Evolutionary conservation across 2,797 vertebrate species (phyloP), one percentile per base, ranked within the genome.

Genomic region (Chiloscyllium punctatum): DNA sequence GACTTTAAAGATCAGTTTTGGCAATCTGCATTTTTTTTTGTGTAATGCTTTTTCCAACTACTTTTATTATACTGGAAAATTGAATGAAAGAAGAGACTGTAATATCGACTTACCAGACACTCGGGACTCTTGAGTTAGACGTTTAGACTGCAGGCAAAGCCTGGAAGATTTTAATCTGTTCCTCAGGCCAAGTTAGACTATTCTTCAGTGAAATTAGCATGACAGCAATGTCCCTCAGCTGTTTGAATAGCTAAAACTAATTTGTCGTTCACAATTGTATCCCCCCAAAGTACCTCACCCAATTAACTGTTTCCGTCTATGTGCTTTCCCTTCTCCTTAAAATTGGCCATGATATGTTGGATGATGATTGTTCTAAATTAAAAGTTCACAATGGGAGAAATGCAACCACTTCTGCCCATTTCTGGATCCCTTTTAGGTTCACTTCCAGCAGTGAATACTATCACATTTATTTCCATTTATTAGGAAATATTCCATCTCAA

Each of bases 1-100:
- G 71, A 77, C 30, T 48, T 77, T 53, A 77, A 95, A 74, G 69
- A 53, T 95, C 37, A 77, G 48, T 53, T 95, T 95, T 77, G 27
- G 94, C 94, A 77, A 92, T 92, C 90, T 92, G 90, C 66, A 92
- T 69, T 69, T 92, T 69, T 92, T 92, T 92, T 92, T 69, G 23
- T 69, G 33, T 15, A 77, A 7, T 72, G 71, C 18, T 74, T 74
- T 72, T 77, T n/a, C 69, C 27, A 66, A 27, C 42, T n/a, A 95
- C 16, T 77, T 74, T 77, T 51, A 95, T 51, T 53, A 1, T 72
- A 95, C 94, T 77, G 71, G 69, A 95, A 95, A 53, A 77, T 51
- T 77, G 94, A 72, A 77, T 77, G 94, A 77, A 95, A 95, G 94
- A 53, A 95, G 94, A 95, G 94, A 57, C 71, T 95, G 42, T 77